phyloP scores from a whole-genome alignment of 2,113 vertebrate genomes.

The Vulpes ferrilata region DNA sequence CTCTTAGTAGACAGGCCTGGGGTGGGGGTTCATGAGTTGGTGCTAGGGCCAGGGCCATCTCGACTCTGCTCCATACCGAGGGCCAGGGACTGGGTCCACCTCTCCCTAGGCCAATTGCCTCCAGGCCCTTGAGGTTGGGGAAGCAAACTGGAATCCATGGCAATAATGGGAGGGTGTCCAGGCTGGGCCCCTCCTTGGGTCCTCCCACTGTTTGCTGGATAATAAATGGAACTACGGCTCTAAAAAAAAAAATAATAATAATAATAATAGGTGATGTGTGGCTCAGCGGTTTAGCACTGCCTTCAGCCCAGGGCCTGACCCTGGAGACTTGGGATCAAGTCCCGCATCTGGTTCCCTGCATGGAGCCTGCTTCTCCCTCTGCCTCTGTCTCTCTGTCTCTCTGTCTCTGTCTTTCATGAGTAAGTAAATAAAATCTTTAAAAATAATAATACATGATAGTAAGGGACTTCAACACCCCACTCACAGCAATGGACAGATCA shows the following conservation, averaged over 20 bases:
- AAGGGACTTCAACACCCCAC: too few relatives aligned
- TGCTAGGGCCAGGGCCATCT: constrained; percentile 78
- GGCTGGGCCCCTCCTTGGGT: constrained; percentile 73
- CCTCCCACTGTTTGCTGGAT: constrained; percentile 74
- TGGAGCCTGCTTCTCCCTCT: too few relatives aligned
- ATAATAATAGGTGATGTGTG: too few relatives aligned
- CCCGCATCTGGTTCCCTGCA: too few relatives aligned
- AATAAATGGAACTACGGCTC: constrained; percentile 82
- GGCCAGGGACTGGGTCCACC: constrained; percentile 52
- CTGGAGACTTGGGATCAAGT: too few relatives aligned
- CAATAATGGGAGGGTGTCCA: constrained; percentile 81
- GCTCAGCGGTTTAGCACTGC: too few relatives aligned
- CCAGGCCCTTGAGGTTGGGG: constrained; percentile 50
- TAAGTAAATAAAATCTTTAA: too few relatives aligned
- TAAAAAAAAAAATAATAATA: constrained; percentile 35
- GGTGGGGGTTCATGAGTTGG: constrained; percentile 72
- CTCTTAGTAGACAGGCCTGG: constrained; percentile 47
- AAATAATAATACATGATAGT: too few relatives aligned
- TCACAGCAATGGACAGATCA: too few relatives aligned
- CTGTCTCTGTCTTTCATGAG: too few relatives aligned
- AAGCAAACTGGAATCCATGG: constrained; percentile 78
- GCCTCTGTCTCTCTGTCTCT: too few relatives aligned
- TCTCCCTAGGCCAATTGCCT: constrained; percentile 22
- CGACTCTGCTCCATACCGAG: constrained; percentile 66
- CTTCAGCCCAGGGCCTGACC: too few relatives aligned